phyloP scores from a whole-genome alignment of 2,888 invertebrate species.

The Octonoba sinensis region DNA sequence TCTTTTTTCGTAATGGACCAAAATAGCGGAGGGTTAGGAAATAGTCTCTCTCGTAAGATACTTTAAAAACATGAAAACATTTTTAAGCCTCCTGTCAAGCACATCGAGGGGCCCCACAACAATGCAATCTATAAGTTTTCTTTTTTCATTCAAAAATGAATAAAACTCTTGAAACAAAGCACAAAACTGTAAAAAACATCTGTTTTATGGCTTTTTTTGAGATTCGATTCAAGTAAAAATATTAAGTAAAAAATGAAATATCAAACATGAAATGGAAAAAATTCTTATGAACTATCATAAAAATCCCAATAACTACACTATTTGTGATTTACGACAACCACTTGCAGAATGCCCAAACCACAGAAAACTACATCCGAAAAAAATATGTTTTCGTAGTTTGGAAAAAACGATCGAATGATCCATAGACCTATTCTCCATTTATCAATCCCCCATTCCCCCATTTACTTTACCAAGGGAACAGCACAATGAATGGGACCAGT shows the following conservation, averaged over 20 bases:
- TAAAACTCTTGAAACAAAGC: neutral
- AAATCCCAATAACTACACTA: conserved; percentile 60
- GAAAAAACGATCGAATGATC: conserved; percentile 57
- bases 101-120: too few species aligned
- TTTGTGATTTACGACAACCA: conserved; percentile 60
- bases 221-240: too few species aligned
- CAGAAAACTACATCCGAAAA: conserved; percentile 24
- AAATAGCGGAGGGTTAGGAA: too few species aligned
- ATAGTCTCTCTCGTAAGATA: too few species aligned
- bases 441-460: conserved; percentile 43
- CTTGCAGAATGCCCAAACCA: conserved; percentile 48
- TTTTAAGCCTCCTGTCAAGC: too few species aligned
- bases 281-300: conserved; percentile 52
- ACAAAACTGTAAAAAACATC: conserved; percentile 13
- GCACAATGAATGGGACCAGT: conserved; percentile 49
- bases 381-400: conserved; percentile 49
- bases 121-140: neutral
- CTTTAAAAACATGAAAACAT: too few species aligned
- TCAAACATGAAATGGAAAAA: conserved; percentile 35
- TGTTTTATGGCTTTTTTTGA: conserved; percentile 15
- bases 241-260: conserved; percentile 25
- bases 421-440: conserved; percentile 60
- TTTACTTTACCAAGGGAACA: conserved; percentile 55
- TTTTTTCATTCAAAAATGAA: neutral
- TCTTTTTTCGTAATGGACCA: too few species aligned